These are phyloP conservation scores for Podocnemis expansa DNA, from an alignment of 2,113 vertebrate genomes.

Conservation along the genomic window DNA sequence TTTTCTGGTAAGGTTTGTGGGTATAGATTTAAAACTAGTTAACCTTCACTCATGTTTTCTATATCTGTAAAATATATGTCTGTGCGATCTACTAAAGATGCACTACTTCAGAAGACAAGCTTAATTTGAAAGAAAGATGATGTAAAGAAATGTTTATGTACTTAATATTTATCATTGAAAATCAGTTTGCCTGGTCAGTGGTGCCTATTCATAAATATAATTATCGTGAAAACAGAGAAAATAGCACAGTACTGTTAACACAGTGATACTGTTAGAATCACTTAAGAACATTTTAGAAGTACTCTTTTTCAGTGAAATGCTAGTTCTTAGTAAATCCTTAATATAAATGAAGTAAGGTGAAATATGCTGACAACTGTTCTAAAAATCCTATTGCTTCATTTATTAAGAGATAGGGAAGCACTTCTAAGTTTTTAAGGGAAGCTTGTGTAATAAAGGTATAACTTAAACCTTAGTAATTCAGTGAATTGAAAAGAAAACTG, in stretches of 20 bases:
- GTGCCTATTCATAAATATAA: background rate
- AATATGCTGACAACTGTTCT: rapidly evolving
- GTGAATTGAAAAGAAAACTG: background rate
- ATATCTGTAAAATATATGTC: background rate
- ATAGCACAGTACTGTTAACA: background rate
- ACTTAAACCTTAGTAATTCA: conserved; percentile 19
- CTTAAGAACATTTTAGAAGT: background rate
- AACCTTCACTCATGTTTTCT: rapidly evolving
- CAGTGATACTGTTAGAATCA: background rate
- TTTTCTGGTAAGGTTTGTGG: background rate
- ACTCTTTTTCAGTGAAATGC: background rate
- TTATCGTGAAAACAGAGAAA: background rate
- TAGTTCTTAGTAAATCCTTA: background rate
- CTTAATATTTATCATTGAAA: background rate
- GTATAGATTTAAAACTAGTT: background rate
- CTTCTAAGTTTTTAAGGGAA: background rate
- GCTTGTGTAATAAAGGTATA: background rate
- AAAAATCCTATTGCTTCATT: background rate
- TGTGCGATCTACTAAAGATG: background rate
- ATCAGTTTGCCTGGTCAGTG: background rate
- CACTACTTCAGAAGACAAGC: background rate
- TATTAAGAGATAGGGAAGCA: background rate
- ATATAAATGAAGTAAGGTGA: background rate
- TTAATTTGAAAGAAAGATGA: background rate
- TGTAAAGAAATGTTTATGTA: background rate